Base-by-base conservation (phyloP, 2,888 invertebrate genomes). In the Coelinius sp. region DNA sequence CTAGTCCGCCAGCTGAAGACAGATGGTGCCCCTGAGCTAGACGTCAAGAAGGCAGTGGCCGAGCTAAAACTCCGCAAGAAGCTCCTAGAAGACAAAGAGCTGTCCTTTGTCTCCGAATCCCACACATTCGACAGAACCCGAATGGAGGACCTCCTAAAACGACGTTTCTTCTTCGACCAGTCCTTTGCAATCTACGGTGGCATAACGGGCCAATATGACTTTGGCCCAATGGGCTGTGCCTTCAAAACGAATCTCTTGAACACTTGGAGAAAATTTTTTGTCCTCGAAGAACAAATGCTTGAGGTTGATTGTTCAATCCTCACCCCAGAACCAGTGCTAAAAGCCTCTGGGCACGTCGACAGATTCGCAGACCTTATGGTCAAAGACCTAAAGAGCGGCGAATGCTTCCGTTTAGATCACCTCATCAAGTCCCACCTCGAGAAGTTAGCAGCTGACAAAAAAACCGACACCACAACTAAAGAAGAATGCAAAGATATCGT, bases 151-250 rank as follows among this genome's bases (percentile, higher is more conserved):
- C 90, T 99, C 3, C 90, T 99, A 44, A 99, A 98, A 86, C 92
- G 99, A 78, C 91, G 98, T 77, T 99, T 99, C 88, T 99, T 99
- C 88, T 97, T 94, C 88, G 99, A 99, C 86, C 98, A 98, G 86
- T 98, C 98, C 0, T 99, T 99, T 90, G 97, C 99, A 0, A 99
- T 99, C 82, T 99, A 99, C 89, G 99, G 99, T 79, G 99, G 99
- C 41, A 93, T 95, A 35, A 93, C 94, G 31, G 94, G 98, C 0
- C 96, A 98, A 84, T 99, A 96, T 88, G 99, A 99, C 89, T 99
- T 97, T 88, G 99, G 99, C 0, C 99, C 99, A 0, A 98, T 99
- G 98, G 99, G 99, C 1, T 99, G 99, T 89, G 97, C 98, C 0
- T 92, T 99, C 73, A 99, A 99, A 88, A 93, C 96, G 20, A 99